phyloP scores from a whole-genome alignment of 2,888 invertebrate genomes.

The Alcis repandata region DNA sequence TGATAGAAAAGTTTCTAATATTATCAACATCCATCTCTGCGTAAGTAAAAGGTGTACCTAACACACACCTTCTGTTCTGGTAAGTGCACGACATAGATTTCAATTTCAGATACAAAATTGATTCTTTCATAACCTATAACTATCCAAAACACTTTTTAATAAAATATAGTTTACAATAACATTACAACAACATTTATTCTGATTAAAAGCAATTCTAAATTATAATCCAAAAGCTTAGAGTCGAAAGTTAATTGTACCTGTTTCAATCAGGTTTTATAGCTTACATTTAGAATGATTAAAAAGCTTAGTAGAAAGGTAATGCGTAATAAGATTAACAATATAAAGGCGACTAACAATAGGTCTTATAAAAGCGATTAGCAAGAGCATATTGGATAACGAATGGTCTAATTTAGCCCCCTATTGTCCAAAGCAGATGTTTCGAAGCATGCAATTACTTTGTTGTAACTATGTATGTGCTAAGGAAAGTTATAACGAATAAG shows the following conservation, averaged over 20 bases:
- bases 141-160: slow-evolving; percentile 7
- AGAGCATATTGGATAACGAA: slow-evolving; percentile 61
- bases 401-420: slow-evolving; percentile 55
- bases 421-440: slow-evolving; percentile 57
- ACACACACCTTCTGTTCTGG: slow-evolving; percentile 18
- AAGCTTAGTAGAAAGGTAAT: slow-evolving; percentile 33
- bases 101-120: slow-evolving; percentile 50
- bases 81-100: slow-evolving; percentile 36
- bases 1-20: background rate
- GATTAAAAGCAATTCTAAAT: background rate
- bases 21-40: background rate
- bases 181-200: slow-evolving; percentile 1
- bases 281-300: slow-evolving; percentile 12
- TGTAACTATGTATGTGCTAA: background rate
- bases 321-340: slow-evolving; percentile 51
- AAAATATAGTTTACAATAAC: slow-evolving; percentile 2
- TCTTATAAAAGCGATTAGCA: slow-evolving; percentile 61
- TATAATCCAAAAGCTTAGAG: background rate
- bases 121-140: slow-evolving; percentile 43
- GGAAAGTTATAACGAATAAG: background rate
- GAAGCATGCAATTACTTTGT: background rate
- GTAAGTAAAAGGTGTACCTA: slow-evolving; percentile 4
- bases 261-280: background rate
- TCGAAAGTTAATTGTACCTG: background rate
- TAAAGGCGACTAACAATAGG: slow-evolving; percentile 42